phyloP scores from a whole-genome alignment of 2,797 vertebrate genomes.

The Chiropotes sagulatus region DNA sequence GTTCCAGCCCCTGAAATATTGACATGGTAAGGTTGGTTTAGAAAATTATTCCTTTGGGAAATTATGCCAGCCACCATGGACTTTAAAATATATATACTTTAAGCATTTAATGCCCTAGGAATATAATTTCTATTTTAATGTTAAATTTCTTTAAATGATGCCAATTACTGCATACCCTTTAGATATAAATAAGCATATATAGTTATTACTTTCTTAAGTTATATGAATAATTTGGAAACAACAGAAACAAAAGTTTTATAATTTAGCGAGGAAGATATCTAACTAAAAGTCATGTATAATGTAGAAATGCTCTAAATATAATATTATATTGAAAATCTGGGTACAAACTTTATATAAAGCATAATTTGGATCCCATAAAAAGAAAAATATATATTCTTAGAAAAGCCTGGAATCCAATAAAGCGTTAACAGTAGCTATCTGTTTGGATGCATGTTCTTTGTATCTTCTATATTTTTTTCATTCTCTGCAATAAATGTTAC shows the following conservation, averaged over 20 bases:
- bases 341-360: constrained; percentile 13
- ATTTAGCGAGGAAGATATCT: constrained; percentile 9
- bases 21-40: background rate
- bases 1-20: constrained; percentile 28
- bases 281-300: background rate
- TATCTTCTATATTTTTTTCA: background rate
- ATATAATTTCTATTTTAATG: constrained; percentile 6
- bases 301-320: background rate
- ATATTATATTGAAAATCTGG: background rate
- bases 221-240: constrained; percentile 9
- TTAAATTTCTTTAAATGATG: background rate
- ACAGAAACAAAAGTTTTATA: background rate
- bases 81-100: background rate
- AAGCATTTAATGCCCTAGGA: constrained; percentile 30
- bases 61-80: background rate
- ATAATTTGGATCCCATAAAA: background rate
- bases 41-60: constrained; percentile 43
- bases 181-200: background rate
- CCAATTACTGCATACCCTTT: background rate
- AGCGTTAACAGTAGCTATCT: background rate
- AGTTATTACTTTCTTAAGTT: constrained; percentile 15
- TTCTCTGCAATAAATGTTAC: background rate
- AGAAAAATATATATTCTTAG: background rate
- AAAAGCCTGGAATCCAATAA: constrained; percentile 6
- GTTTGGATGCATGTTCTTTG: background rate